Percentiles rank a stretch among this genome's conserved stretches.
These are phyloP conservation scores for Drosophila putrida DNA, from an alignment of 2,888 invertebrate species.

Conservation along the genomic window DNA sequence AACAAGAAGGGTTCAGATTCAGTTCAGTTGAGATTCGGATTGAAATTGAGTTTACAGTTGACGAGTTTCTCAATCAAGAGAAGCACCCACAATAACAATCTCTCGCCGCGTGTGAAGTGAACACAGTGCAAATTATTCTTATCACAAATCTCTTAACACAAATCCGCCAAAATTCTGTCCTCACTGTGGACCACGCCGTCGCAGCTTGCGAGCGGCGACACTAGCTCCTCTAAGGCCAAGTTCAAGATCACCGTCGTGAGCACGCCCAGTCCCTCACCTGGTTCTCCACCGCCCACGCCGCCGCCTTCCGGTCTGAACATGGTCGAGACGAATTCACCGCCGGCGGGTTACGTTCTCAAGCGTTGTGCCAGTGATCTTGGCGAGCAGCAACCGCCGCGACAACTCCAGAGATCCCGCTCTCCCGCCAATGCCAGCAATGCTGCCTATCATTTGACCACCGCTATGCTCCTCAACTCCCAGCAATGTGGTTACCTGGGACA, in stretches of 20 bases:
- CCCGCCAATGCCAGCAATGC: conserved; percentile 67
- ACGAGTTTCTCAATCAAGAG: not conserved
- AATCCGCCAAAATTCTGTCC: conserved; percentile 84
- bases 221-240: conserved; percentile 72
- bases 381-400: conserved; percentile 67
- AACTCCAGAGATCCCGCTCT: conserved; percentile 53
- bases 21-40: not conserved
- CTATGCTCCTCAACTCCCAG: conserved; percentile 85
- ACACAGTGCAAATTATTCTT: not conserved
- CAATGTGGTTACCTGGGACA: conserved; percentile 85
- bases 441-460: conserved; percentile 84
- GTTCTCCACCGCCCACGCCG: conserved; percentile 81
- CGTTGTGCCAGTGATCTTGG: conserved; percentile 77
- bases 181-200: conserved; percentile 85
- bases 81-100: too few species aligned
- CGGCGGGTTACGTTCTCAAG: conserved; percentile 65
- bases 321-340: not conserved
- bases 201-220: conserved; percentile 82
- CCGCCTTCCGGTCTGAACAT: conserved; percentile 46
- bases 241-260: conserved; percentile 84
- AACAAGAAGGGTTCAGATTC: conserved; percentile 79
- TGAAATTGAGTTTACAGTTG: conserved; percentile 14
- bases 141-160: conserved; percentile 4
- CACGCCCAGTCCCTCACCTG: conserved; percentile 81
- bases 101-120: conserved; percentile 44